Evolutionary conservation across 1,140 invertebrate genomes (phyloP), one percentile per base, ranked within the genome.

Genomic region (Tyrophagus putrescentiae): DNA sequence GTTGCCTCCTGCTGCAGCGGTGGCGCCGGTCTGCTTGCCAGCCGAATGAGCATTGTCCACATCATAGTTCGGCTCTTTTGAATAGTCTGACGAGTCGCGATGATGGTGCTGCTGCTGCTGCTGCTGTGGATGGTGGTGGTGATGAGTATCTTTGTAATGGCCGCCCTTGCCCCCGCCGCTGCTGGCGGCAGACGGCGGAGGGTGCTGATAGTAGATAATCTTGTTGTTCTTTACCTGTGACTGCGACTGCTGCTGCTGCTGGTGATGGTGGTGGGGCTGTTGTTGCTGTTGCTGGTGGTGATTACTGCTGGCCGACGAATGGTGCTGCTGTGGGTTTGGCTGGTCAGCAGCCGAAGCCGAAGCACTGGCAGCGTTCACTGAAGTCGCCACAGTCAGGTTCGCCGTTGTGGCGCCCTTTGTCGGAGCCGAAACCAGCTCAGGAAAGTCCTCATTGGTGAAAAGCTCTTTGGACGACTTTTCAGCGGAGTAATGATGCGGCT

Each of bases 371-470:
- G n/a, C n/a, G n/a, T n/a, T n/a, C n/a, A n/a, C n/a, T n/a, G n/a
- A n/a, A n/a, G n/a, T n/a, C n/a, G n/a, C n/a, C n/a, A n/a, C n/a
- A n/a, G n/a, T n/a, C n/a, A n/a, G n/a, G n/a, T n/a, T n/a, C n/a
- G n/a, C n/a, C n/a, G n/a, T n/a, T n/a, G n/a, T n/a, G n/a, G 28
- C 32, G 28, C 31, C n/a, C 39, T 54, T 54, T 23, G 27, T 50
- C 2, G 28, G 13, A 21, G 52, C n/a, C n/a, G 52, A 54, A n/a
- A 31, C 13, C 18, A 61, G 42, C 25, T 61, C 61, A 25, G 61
- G 54, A 59, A 59, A 62, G 31, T 62, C 61, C 2, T 62, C 57
- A 25, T 41, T 59, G 33, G 57, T 44, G 34, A 59, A 59, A 2
- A 42, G 9, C 21, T 57, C 28, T 7, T 9, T 42, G 16, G 34